A percentile compares a stretch with the other conserved stretches of the same genome.
These are phyloP conservation scores for Drosophila murphyi DNA, from an alignment of 1,140 invertebrate genomes.

Conservation along the genomic window DNA sequence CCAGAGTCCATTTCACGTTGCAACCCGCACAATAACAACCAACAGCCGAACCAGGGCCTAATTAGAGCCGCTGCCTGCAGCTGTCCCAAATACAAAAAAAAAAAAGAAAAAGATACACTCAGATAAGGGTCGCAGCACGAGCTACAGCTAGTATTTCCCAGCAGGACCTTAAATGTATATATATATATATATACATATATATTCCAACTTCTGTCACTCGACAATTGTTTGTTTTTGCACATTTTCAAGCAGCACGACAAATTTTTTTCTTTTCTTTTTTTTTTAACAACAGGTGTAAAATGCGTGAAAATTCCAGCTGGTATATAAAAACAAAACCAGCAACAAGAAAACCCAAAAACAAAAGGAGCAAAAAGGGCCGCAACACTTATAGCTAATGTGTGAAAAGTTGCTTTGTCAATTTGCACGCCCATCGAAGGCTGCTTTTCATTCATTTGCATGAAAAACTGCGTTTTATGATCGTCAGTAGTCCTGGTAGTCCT, in stretches of 20 bases:
- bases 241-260: slow-evolving; percentile 60
- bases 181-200: too few relatives aligned
- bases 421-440: slow-evolving; percentile 53
- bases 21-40: slow-evolving; percentile 8
- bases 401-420: slow-evolving; percentile 80
- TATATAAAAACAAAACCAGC: slow-evolving; percentile 17
- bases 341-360: not conserved
- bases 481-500: slow-evolving; percentile 44
- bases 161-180: slow-evolving; percentile 48
- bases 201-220: slow-evolving; percentile 11
- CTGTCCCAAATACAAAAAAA: slow-evolving; percentile 23
- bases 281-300: slow-evolving; percentile 69
- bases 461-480: not conserved
- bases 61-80: slow-evolving; percentile 57
- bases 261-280: slow-evolving; percentile 24
- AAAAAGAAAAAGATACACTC: slow-evolving; percentile 2
- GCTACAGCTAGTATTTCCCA: slow-evolving; percentile 46
- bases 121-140: slow-evolving; percentile 66
- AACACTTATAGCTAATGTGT: slow-evolving; percentile 75
- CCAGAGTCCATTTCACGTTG: not conserved
- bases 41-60: slow-evolving; percentile 44
- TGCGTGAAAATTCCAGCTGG: slow-evolving; percentile 34
- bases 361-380: slow-evolving; percentile 7
- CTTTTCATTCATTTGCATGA: slow-evolving; percentile 77
- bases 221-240: slow-evolving; percentile 26